Conservation (phyloP, 2,113 vertebrate species). For the Noctilio leporinus region DNA sequence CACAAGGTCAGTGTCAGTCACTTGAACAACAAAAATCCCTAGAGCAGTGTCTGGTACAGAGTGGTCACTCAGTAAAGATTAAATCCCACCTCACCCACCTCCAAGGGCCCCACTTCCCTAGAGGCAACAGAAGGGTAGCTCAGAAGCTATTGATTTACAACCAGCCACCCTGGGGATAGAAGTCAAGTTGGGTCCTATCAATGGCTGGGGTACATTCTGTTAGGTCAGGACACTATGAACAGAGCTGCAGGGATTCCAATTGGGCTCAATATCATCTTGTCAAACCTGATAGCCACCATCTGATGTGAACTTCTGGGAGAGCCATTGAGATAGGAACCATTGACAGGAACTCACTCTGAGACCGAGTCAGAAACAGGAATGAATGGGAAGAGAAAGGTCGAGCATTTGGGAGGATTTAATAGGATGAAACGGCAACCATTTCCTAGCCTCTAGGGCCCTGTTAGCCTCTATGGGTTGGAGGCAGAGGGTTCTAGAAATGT, state of each 20-base stretch:
- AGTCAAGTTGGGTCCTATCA: background rate
- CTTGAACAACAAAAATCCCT: background rate
- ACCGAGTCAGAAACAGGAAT: background rate
- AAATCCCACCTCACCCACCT: fast-evolving
- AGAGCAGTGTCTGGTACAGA: background rate
- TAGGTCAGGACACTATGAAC: conserved; percentile 29
- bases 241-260: background rate
- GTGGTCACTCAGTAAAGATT: background rate
- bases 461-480: background rate
- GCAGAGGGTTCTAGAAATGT: background rate
- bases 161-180: background rate
- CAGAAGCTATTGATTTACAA: background rate
- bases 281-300: conserved; percentile 13
- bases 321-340: background rate
- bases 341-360: background rate
- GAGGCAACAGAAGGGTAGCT: background rate
- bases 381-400: background rate
- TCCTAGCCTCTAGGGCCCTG: background rate
- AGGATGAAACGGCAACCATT: background rate
- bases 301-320: background rate
- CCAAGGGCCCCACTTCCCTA: background rate
- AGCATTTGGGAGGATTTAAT: background rate
- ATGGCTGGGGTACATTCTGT: background rate
- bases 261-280: background rate
- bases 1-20: background rate